Percentiles rank a stretch among this genome's conserved stretches.
These are phyloP conservation scores for Papilio xuthus DNA, from an alignment of 1,140 invertebrate genomes.

Conservation along the genomic window DNA sequence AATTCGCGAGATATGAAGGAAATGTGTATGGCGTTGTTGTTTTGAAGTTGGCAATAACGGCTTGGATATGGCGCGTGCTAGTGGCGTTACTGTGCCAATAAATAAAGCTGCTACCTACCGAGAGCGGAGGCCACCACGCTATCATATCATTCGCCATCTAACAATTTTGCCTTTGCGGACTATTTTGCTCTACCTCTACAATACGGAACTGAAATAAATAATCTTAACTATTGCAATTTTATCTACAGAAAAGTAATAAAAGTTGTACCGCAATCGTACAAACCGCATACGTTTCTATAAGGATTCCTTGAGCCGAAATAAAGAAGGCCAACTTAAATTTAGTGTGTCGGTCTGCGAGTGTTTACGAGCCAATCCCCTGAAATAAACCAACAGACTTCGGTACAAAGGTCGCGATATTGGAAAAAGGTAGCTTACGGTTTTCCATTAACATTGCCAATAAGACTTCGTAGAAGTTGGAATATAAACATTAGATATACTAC, in stretches of 20 bases:
- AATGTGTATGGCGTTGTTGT: conserved; percentile 77
- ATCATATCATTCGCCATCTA: conserved; percentile 67
- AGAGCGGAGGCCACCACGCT: conserved; percentile 53
- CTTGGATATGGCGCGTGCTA: conserved; percentile 76
- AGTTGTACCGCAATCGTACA: conserved; percentile 13
- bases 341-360: conserved; percentile 73
- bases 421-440: conserved; percentile 61
- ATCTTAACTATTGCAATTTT: conserved; percentile 32
- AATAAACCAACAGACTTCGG: conserved; percentile 72
- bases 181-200: conserved; percentile 4
- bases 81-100: conserved; percentile 78
- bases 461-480: not conserved
- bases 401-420: conserved; percentile 66
- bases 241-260: conserved; percentile 34
- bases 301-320: conserved; percentile 67
- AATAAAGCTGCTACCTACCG: conserved; percentile 70
- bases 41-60: conserved; percentile 80
- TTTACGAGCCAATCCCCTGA: conserved; percentile 73
- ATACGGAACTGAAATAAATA: conserved; percentile 7
- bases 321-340: conserved; percentile 73
- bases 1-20: conserved; percentile 75
- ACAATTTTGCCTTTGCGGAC: conserved; percentile 48
- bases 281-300: conserved; percentile 46
- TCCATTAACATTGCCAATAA: conserved; percentile 43
- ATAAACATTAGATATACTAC: not conserved